Evolutionary conservation across 2,888 invertebrate species (phyloP), one percentile per base, ranked within the genome.

Genomic region (Agapostemon virescens): DNA sequence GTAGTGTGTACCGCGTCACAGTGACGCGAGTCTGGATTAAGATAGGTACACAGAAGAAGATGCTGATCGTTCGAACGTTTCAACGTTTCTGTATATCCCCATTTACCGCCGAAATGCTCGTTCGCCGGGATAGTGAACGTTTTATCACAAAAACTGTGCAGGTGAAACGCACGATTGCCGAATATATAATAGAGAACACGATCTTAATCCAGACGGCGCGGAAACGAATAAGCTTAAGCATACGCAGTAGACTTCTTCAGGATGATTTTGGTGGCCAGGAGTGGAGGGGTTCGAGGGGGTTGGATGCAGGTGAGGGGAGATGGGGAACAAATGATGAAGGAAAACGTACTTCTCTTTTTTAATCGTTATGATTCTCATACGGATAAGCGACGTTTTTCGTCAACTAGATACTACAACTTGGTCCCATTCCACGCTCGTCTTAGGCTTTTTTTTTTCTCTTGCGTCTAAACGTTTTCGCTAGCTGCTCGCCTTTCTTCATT

Each of bases 1-100:
- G 88, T 91, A 90, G 90, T 85, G 86, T 90, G 88, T 89, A 90
- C 89, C 88, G 89, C 89, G 88, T 91, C 87, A 90, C 89, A 88
- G 87, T 83, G 81, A 86, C 84, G 85, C 86, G 78, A 79, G 77
- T 84, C 88, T 87, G 86, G 82, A 85, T 85, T 88, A 84, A 87
- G 87, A 84, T 83, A 72, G 74, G 75, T 83, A 85, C 77, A 67
- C 49, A 23, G 64, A 72, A n/a, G 64, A 72, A 42, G 49, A 77
- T 81, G 45, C 74, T 69, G 71, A 74, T 67, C 30, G 72, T 67
- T 52, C 72, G 67, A 76, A 81, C 70, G 52, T 66, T 73, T 52
- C 30, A 69, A 69, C 42, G 33, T 33, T n/a, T n/a, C n/a, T 33
- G 20, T n/a, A 3, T 49, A 30, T 61, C 33, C 61, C 20, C 61